A percentile compares a stretch with the other conserved stretches of the same genome.
Evolutionary conservation across 2,797 vertebrate species (phyloP).

Genomic region (Agapornis canus): DNA sequence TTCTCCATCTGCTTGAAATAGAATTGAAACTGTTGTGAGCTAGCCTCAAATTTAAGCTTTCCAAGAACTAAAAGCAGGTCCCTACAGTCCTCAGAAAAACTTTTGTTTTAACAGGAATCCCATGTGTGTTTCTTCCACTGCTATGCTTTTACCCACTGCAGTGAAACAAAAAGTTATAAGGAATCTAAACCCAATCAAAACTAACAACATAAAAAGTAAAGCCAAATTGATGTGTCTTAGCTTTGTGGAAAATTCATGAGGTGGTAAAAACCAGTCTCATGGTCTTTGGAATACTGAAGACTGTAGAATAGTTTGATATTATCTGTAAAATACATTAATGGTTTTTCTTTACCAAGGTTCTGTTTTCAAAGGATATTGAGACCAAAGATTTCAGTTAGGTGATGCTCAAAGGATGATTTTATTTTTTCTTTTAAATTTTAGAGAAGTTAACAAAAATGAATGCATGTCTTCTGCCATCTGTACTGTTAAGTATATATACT

Average conservation of each 20-base stretch:
- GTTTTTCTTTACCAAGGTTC: background rate
- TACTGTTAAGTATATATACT: background rate
- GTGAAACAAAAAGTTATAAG: background rate
- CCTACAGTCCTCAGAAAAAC: conserved; percentile 7
- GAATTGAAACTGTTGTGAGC: conserved; percentile 22
- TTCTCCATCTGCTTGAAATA: conserved; percentile 57
- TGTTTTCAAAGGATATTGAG: background rate
- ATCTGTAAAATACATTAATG: background rate
- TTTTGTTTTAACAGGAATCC: background rate
- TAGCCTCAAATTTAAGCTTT: conserved; percentile 26
- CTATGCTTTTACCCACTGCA: background rate
- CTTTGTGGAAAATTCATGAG: background rate
- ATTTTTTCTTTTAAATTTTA: background rate
- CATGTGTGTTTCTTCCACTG: background rate
- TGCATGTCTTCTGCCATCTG: background rate
- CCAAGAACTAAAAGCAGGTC: conserved; percentile 26
- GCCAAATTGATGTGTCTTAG: background rate
- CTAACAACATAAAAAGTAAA: background rate
- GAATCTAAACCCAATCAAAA: background rate
- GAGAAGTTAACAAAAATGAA: background rate
- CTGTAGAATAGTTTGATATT: background rate
- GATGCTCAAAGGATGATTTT: background rate
- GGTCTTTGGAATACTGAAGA: background rate
- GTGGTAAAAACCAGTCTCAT: background rate
- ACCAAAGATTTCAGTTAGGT: background rate